A percentile compares a stretch with the other conserved stretches of the same genome.
phyloP scores from a whole-genome alignment of 2,888 invertebrate genomes.

The Schrankia costaestrigalis region DNA sequence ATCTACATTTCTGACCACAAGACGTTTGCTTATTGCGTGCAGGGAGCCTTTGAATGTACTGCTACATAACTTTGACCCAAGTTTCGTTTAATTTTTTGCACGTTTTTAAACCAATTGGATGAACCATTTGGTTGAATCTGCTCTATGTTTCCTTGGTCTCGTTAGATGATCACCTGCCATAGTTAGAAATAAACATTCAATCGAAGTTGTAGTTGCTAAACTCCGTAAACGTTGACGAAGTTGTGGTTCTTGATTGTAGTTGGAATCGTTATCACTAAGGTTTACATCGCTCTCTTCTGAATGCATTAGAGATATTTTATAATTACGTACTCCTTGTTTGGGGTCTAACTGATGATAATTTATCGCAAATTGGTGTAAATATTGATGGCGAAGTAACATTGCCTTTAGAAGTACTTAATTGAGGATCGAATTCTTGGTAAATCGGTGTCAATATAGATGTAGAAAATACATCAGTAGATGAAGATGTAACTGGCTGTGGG shows the following conservation, averaged over 20 bases:
- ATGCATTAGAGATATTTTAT: no score
- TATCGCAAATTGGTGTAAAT: no score
- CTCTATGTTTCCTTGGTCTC: conserved; percentile 6
- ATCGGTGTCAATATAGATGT: no score
- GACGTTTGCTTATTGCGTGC: not conserved
- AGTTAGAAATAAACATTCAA: no score
- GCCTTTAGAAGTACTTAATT: no score
- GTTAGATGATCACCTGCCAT: not conserved
- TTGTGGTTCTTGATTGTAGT: conserved; percentile 6
- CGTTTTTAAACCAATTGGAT: conserved; percentile 4
- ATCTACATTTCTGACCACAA: conserved; percentile 1
- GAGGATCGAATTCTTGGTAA: no score
- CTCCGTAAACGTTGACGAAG: conserved; percentile 8
- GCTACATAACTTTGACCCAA: conserved; percentile 8
- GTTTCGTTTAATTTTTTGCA: conserved; percentile 7
- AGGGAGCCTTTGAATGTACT: not conserved
- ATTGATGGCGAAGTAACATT: no score
- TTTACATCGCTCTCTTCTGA: conserved; percentile 10
- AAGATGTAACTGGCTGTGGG: no score
- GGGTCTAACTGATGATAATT: no score
- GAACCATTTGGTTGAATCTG: conserved; percentile 1
- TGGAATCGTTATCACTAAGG: conserved; percentile 9
- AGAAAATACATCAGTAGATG: no score
- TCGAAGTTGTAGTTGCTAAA: no score
- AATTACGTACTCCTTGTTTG: no score